Conservation (phyloP, 2,797 vertebrate genomes). For the Lepus oiostolus region DNA sequence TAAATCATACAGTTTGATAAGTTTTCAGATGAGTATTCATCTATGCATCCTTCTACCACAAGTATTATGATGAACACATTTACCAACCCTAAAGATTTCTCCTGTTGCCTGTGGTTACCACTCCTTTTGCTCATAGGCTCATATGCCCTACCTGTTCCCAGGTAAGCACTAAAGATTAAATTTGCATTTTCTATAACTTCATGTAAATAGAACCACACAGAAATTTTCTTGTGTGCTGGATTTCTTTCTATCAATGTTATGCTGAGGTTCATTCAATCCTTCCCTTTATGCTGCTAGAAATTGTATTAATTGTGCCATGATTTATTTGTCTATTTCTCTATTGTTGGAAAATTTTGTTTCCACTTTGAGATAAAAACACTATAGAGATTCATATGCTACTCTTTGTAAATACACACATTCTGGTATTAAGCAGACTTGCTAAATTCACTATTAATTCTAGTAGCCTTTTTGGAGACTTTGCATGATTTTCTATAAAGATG, state of each 20-base stretch:
- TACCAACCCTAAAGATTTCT: background rate
- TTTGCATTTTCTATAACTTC: slow-evolving; percentile 3
- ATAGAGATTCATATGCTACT: background rate
- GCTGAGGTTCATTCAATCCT: background rate
- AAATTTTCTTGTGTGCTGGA: background rate
- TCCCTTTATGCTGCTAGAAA: background rate
- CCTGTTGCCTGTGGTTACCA: background rate
- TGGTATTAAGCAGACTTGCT: background rate
- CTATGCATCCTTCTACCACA: background rate
- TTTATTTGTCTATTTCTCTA: slow-evolving; percentile 19
- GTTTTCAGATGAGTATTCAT: background rate
- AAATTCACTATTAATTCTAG: background rate
- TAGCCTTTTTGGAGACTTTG: background rate
- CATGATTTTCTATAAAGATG: background rate
- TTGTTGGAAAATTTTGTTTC: background rate
- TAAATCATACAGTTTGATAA: background rate
- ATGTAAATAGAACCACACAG: background rate
- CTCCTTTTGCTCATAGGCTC: background rate
- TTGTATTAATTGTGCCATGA: background rate
- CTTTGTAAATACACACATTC: background rate
- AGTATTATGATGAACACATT: background rate
- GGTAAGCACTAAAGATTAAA: background rate
- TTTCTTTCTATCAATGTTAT: background rate
- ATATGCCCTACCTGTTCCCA: background rate
- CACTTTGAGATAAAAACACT: background rate